Conservation (phyloP, 1,140 invertebrate species). For the Zeugodacus cucurbitae region DNA sequence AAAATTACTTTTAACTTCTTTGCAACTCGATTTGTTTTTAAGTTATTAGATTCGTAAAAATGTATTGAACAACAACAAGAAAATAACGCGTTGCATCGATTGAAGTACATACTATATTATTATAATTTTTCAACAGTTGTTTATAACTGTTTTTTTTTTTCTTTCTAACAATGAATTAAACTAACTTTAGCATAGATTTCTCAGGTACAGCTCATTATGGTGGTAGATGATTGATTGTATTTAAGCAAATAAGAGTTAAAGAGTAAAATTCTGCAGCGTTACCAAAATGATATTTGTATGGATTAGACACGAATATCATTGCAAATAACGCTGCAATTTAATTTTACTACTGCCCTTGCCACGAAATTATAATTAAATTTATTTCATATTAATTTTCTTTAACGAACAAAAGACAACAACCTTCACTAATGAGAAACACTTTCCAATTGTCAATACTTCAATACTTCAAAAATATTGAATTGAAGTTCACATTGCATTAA, state of each 20-base stretch:
- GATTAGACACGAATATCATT: background rate
- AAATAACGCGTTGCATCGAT: background rate
- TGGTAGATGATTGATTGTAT: background rate
- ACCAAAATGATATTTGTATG: background rate
- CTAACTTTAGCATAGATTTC: conserved; percentile 19
- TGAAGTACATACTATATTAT: background rate
- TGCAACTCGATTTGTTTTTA: background rate
- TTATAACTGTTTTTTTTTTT: background rate
- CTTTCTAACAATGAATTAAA: background rate
- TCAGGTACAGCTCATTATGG: background rate
- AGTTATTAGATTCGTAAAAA: background rate
- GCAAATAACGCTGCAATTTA: background rate
- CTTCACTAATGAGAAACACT: conserved; percentile 17
- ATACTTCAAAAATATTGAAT: background rate
- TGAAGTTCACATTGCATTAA: background rate
- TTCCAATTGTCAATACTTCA: background rate
- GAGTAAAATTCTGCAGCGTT: background rate
- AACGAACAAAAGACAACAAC: background rate
- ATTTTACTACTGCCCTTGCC: background rate
- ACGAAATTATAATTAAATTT: background rate
- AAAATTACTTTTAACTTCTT: background rate
- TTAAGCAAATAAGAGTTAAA: background rate
- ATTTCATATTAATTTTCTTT: background rate
- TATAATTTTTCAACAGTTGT: background rate
- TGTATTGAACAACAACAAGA: background rate